Conservation (phyloP, 2,113 vertebrate genomes). For the Orthonyx spaldingii region DNA sequence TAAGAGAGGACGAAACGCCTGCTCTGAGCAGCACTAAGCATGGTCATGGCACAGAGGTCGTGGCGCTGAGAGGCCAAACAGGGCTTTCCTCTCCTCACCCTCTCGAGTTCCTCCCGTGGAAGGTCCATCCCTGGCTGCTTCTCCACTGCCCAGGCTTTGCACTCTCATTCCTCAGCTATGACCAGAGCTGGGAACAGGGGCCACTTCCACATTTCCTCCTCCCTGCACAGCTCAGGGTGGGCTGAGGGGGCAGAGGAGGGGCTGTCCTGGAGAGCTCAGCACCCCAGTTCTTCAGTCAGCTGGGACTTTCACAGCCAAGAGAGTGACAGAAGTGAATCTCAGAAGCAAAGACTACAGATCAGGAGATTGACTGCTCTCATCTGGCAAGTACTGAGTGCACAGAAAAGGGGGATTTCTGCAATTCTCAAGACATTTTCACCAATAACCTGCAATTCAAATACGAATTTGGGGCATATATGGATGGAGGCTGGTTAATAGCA, state of each 20-base stretch:
- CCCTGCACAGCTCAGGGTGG: background rate
- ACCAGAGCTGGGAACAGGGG: background rate
- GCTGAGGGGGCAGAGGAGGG: background rate
- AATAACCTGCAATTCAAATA: background rate
- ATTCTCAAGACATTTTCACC: background rate
- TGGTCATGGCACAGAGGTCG: background rate
- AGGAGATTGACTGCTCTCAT: background rate
- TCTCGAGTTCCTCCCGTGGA: background rate
- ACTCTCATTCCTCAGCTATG: background rate
- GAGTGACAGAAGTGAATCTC: background rate
- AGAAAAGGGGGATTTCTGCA: background rate
- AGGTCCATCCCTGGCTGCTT: background rate
- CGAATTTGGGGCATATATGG: background rate
- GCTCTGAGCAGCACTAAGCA: constrained; percentile 20
- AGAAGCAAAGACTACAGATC: background rate
- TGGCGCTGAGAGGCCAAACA: background rate
- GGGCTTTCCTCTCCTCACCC: background rate
- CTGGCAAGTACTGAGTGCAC: background rate
- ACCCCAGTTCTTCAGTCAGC: background rate
- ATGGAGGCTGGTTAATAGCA: background rate
- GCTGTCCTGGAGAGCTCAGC: background rate
- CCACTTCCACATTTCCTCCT: background rate
- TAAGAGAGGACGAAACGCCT: background rate
- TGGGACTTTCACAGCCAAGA: background rate
- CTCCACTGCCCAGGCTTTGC: background rate